phyloP scores from a whole-genome alignment of 2,888 invertebrate species.

The Unio delphinus region DNA sequence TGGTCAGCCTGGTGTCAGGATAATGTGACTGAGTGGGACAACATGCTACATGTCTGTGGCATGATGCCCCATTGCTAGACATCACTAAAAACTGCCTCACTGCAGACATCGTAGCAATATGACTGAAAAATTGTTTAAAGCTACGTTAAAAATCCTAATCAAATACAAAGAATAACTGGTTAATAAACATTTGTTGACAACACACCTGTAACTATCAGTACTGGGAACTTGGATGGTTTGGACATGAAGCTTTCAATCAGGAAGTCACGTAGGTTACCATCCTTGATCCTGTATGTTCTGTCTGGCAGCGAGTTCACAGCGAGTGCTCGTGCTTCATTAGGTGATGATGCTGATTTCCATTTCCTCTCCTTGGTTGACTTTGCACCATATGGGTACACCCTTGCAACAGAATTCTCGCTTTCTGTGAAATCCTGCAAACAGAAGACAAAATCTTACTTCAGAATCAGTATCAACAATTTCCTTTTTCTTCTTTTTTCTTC shows the following conservation, averaged over 20 bases:
- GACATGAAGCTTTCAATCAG: conserved; percentile 44
- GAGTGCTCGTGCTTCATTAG: conserved; percentile 39
- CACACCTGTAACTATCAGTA: conserved; percentile 45
- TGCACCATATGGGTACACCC: conserved; percentile 53
- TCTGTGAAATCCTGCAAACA: conserved; percentile 24
- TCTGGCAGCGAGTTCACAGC: conserved; percentile 49
- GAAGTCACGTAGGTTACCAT: conserved; percentile 37
- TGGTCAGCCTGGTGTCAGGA: no score
- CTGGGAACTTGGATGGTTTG: conserved; percentile 48
- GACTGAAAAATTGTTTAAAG: no score
- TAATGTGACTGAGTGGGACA: no score
- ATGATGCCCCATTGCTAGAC: no score
- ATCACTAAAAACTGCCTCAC: no score
- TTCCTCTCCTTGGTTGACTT: conserved; percentile 33
- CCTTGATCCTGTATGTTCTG: conserved; percentile 34
- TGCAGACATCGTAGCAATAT: no score
- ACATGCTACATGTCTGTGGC: no score
- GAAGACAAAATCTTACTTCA: neutral
- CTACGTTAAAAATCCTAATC: no score
- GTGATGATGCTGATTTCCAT: conserved; percentile 32
- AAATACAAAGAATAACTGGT: no score
- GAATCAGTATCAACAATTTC: neutral
- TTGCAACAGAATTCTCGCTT: conserved; percentile 23
- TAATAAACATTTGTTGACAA: no score
- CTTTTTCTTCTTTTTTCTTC: neutral